Conservation (phyloP, 1,140 invertebrate species). For the Drosophila ohnishii region DNA sequence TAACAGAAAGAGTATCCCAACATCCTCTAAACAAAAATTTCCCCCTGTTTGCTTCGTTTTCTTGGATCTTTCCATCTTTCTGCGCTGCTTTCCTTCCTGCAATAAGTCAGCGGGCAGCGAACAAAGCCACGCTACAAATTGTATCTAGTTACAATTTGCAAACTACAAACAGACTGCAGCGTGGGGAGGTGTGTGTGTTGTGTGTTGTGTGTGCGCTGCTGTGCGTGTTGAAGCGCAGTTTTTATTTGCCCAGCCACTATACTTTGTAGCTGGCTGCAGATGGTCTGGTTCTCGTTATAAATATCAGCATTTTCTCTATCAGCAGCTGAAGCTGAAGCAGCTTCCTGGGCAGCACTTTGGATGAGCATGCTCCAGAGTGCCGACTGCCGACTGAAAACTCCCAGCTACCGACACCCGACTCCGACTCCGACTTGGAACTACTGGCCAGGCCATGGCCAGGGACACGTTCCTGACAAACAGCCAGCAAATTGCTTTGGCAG, state of each 20-base stretch:
- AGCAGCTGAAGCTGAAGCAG: slow-evolving; percentile 18
- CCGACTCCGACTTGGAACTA: not conserved
- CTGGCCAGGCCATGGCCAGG: slow-evolving; percentile 24
- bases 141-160: slow-evolving; percentile 82
- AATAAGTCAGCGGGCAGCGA: slow-evolving; percentile 75
- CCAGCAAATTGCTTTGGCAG: slow-evolving; percentile 74
- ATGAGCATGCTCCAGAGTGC: slow-evolving; percentile 47
- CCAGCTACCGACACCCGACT: slow-evolving; percentile 3
- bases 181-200: slow-evolving; percentile 13
- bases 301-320: slow-evolving; percentile 36
- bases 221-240: slow-evolving; percentile 79
- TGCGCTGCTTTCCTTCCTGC: slow-evolving; percentile 68
- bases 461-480: slow-evolving; percentile 60
- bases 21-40: accelerated
- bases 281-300: slow-evolving; percentile 52
- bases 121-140: slow-evolving; percentile 80
- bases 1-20: not conserved
- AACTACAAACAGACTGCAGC: slow-evolving; percentile 71
- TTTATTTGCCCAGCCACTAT: slow-evolving; percentile 61
- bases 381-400: not conserved
- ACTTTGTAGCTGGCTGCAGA: slow-evolving; percentile 41
- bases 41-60: slow-evolving; percentile 14
- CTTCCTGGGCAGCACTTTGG: slow-evolving; percentile 38
- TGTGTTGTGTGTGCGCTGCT: slow-evolving; percentile 8
- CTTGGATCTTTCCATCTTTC: slow-evolving; percentile 38